A percentile compares a stretch with the other conserved stretches of the same genome.
phyloP scores from a whole-genome alignment of 2,888 invertebrate species.

The Drosophila pseudotakahashii region DNA sequence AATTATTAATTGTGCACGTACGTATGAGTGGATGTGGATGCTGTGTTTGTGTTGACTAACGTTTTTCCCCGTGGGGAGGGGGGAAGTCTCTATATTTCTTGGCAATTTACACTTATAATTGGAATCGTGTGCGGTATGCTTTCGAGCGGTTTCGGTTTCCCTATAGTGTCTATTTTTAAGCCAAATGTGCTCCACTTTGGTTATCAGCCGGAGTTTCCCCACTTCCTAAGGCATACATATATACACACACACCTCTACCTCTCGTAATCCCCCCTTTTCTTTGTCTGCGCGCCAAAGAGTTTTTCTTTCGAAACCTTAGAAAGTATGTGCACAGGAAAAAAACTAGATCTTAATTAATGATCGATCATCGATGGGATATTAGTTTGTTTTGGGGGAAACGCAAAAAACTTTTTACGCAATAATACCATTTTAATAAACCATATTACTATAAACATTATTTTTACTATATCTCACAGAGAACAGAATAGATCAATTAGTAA shows the following conservation, averaged over 20 bases:
- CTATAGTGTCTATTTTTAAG: slow-evolving; percentile 26
- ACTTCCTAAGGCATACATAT: background rate
- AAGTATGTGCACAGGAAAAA: slow-evolving; percentile 12
- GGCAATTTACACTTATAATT: slow-evolving; percentile 18
- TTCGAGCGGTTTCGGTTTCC: background rate
- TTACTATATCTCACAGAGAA: background rate
- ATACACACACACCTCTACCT: background rate
- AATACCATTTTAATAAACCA: too few species aligned
- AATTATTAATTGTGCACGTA: slow-evolving; percentile 26
- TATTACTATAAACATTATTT: background rate
- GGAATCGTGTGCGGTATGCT: slow-evolving; percentile 11
- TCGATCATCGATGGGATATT: slow-evolving; percentile 6
- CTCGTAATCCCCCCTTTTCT: slow-evolving; percentile 16
- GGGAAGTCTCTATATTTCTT: slow-evolving; percentile 3
- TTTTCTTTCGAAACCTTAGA: slow-evolving; percentile 28
- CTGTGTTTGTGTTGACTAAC: slow-evolving; percentile 13
- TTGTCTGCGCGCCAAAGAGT: slow-evolving; percentile 31
- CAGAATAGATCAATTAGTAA: background rate
- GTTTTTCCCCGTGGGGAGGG: background rate
- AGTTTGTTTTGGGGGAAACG: background rate
- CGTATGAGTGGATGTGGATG: slow-evolving; percentile 11
- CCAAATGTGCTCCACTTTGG: slow-evolving; percentile 23
- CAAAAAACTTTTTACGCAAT: too few species aligned
- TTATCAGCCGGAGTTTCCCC: slow-evolving; percentile 22
- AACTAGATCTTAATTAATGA: background rate